phyloP scores from a whole-genome alignment of 2,113 vertebrate genomes.

The Oryzias curvinotus region DNA sequence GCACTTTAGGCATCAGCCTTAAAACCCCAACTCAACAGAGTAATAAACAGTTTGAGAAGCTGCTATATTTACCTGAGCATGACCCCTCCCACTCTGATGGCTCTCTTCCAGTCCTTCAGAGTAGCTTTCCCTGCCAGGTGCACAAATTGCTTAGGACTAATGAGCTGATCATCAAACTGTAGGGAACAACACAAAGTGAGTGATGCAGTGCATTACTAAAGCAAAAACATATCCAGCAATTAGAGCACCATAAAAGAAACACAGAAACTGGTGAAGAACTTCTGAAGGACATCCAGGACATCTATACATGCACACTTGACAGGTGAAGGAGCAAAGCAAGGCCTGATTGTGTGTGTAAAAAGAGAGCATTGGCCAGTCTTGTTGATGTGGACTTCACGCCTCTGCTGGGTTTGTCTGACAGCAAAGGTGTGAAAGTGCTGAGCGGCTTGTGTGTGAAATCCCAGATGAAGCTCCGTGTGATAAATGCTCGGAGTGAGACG shows the following conservation, averaged over 20 bases:
- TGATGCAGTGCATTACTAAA: not conserved
- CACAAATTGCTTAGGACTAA: slow-evolving; percentile 96
- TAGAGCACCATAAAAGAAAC: too few relatives aligned
- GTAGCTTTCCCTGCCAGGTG: slow-evolving; percentile 94
- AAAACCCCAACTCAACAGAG: not conserved
- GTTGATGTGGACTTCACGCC: not conserved
- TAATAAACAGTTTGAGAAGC: not conserved
- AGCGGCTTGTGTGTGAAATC: not conserved
- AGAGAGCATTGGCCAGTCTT: not conserved
- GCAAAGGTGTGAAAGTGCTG: not conserved
- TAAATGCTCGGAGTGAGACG: not conserved
- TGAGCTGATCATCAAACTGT: slow-evolving; percentile 93
- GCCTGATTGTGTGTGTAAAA: not conserved
- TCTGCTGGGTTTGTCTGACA: not conserved
- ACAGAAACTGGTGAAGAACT: too few relatives aligned
- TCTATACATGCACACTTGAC: not conserved
- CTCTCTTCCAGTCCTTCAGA: slow-evolving; percentile 96
- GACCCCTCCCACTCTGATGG: slow-evolving; percentile 92
- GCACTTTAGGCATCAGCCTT: slow-evolving; percentile 34
- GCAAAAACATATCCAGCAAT: not conserved
- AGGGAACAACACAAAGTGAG: slow-evolving; percentile 26
- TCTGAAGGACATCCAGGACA: too few relatives aligned
- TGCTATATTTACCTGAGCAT: slow-evolving; percentile 87
- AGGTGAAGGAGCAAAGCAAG: not conserved
- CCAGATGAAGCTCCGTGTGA: not conserved